These are phyloP conservation scores for Tromatobia lineatoria DNA, from an alignment of 2,888 invertebrate genomes.

Conservation along the genomic window DNA sequence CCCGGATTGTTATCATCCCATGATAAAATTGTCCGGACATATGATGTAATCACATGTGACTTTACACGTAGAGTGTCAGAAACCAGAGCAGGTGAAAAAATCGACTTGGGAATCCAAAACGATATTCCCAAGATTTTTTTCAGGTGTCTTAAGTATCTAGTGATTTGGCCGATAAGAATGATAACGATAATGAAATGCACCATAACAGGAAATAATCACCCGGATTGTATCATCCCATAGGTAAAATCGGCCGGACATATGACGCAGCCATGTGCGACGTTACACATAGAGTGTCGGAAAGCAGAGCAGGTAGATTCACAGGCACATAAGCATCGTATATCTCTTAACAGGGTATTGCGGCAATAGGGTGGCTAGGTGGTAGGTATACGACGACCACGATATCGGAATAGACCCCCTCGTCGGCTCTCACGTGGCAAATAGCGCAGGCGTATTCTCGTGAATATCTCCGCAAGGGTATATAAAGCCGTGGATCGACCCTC, in stretches of 20 bases:
- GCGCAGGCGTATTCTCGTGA: constrained; percentile 68
- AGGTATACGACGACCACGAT: constrained; percentile 5
- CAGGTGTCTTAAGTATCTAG: too few relatives aligned
- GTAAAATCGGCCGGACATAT: not conserved
- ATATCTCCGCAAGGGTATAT: constrained; percentile 75
- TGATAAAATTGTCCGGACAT: not conserved
- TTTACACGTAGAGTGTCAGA: not conserved
- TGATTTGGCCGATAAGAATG: not conserved
- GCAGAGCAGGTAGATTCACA: not conserved
- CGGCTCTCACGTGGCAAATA: constrained; percentile 66
- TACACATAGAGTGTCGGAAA: not conserved
- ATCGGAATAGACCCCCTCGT: constrained; percentile 48
- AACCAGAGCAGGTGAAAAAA: not conserved
- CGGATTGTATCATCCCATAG: not conserved
- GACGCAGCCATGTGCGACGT: not conserved
- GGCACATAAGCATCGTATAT: not conserved
- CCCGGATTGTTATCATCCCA: not conserved
- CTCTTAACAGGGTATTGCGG: not conserved
- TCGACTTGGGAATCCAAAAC: too few relatives aligned
- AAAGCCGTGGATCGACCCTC: constrained; percentile 73
- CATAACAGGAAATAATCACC: not conserved
- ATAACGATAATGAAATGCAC: not conserved
- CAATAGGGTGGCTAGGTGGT: not conserved
- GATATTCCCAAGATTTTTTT: too few relatives aligned
- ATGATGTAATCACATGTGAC: not conserved